phyloP scores from a whole-genome alignment of 2,888 invertebrate species.

The Alviniconcha strummeri region DNA sequence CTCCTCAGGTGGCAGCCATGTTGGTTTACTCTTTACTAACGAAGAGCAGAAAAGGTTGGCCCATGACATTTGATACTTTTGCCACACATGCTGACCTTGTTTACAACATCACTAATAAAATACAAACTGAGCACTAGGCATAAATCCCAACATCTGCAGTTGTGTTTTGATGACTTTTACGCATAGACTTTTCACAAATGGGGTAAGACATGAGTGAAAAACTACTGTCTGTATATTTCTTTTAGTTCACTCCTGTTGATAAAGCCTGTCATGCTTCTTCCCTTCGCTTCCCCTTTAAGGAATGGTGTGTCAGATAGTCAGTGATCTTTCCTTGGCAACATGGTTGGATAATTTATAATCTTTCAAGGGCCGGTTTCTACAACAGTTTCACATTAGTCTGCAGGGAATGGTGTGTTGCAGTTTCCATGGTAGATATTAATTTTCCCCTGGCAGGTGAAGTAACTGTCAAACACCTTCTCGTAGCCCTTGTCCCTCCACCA shows the following conservation, averaged over 20 bases:
- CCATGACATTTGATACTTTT: too few relatives aligned
- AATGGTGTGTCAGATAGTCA: background rate
- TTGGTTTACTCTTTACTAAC: too few relatives aligned
- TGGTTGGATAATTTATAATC: too few relatives aligned
- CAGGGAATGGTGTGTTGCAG: slow-evolving; percentile 70
- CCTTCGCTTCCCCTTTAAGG: background rate
- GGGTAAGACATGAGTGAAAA: too few relatives aligned
- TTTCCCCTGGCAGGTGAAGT: slow-evolving; percentile 79
- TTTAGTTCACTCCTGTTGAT: background rate
- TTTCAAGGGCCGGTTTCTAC: too few relatives aligned
- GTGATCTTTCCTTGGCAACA: background rate
- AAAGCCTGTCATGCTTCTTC: background rate
- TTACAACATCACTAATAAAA: too few relatives aligned
- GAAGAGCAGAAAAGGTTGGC: too few relatives aligned
- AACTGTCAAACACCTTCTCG: slow-evolving; percentile 82
- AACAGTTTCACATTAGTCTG: background rate
- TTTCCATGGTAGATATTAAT: slow-evolving; percentile 72
- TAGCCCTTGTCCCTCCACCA: slow-evolving; percentile 89
- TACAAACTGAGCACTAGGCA: too few relatives aligned
- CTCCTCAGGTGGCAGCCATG: too few relatives aligned
- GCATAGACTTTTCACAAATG: background rate
- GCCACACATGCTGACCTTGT: too few relatives aligned
- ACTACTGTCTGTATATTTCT: background rate
- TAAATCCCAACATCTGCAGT: too few relatives aligned
- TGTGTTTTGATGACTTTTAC: background rate